A percentile compares a stretch with the other conserved stretches of the same genome.
phyloP scores from a whole-genome alignment of 1,140 invertebrate genomes.

The Drosophila tropicalis region DNA sequence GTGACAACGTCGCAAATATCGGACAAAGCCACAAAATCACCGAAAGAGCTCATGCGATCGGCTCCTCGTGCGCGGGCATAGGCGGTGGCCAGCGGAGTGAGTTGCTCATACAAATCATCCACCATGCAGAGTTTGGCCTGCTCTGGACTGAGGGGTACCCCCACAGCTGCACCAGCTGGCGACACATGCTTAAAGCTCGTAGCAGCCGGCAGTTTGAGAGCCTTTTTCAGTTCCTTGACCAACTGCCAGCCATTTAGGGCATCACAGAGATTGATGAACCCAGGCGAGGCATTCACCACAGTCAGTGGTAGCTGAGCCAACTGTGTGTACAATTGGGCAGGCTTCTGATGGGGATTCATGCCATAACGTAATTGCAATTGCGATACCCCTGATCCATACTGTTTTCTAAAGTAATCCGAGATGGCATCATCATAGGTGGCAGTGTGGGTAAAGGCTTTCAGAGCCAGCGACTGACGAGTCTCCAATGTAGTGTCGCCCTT shows the following conservation, averaged over 20 bases:
- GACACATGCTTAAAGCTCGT: slow-evolving; percentile 99
- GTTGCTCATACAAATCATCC: slow-evolving; percentile 89
- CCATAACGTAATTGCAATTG: slow-evolving; percentile 95
- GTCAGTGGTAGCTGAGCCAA: slow-evolving; percentile 92
- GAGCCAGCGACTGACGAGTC: slow-evolving; percentile 90
- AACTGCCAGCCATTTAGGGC: slow-evolving; percentile 98
- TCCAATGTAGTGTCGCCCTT: slow-evolving; percentile 87
- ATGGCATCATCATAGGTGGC: slow-evolving; percentile 97
- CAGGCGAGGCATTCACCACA: slow-evolving; percentile 96
- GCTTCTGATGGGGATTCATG: slow-evolving; percentile 99
- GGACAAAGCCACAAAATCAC: slow-evolving; percentile 98
- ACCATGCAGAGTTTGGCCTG: slow-evolving; percentile 97
- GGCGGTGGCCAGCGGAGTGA: slow-evolving; percentile 95
- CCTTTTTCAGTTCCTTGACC: slow-evolving; percentile 93
- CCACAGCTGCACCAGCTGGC: slow-evolving; percentile 97
- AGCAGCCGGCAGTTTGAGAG: slow-evolving; percentile 93
- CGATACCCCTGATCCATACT: slow-evolving; percentile 91
- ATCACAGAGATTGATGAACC: slow-evolving; percentile 98
- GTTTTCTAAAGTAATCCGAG: slow-evolving; percentile 96
- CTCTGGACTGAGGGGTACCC: slow-evolving; percentile 88
- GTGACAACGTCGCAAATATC: slow-evolving; percentile 95
- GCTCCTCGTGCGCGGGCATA: slow-evolving; percentile 98
- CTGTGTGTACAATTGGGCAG: slow-evolving; percentile 95
- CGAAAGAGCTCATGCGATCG: slow-evolving; percentile 99
- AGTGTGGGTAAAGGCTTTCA: slow-evolving; percentile 98